These are phyloP conservation scores for Galaxea fascicularis DNA, from an alignment of 92 coral and sea anemone genomes.

Conservation along the genomic window DNA sequence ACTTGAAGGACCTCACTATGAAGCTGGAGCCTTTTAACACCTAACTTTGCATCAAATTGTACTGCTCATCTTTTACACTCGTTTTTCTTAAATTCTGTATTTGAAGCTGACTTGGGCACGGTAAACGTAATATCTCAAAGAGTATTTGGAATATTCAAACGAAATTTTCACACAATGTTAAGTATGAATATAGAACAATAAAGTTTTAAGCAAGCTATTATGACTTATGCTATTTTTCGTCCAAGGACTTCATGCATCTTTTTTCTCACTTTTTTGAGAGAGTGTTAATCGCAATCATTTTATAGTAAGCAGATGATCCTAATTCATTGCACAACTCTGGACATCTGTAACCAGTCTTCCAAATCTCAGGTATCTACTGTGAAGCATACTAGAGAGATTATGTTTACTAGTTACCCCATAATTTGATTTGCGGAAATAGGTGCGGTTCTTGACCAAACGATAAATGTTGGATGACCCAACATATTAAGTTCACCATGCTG, in stretches of 20 bases:
- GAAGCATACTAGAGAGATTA: slow-evolving; percentile 17
- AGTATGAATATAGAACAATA: slow-evolving; percentile 34
- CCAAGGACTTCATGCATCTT: slow-evolving; percentile 1
- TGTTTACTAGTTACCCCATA: slow-evolving; percentile 29
- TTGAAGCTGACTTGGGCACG: slow-evolving; percentile 15
- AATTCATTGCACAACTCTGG: slow-evolving; percentile 49
- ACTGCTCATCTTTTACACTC: slow-evolving; percentile 2
- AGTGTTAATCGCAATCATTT: slow-evolving; percentile 25
- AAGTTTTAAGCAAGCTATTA: not conserved
- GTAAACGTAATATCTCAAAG: slow-evolving; percentile 38
- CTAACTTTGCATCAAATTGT: slow-evolving; percentile 3
- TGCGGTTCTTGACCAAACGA: slow-evolving; percentile 44
- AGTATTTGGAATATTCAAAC: slow-evolving; percentile 26
- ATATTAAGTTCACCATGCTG: too few species aligned
- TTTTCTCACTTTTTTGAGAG: slow-evolving; percentile 30
- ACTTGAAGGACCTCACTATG: not conserved
- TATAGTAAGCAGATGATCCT: slow-evolving; percentile 26
- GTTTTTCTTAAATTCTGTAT: slow-evolving; percentile 29
- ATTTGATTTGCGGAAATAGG: slow-evolving; percentile 45
- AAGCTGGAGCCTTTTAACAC: slow-evolving; percentile 5
- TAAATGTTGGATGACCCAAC: too few species aligned
- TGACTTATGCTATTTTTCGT: slow-evolving; percentile 23
- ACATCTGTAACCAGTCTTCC: slow-evolving; percentile 31
- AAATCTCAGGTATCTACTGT: slow-evolving; percentile 21
- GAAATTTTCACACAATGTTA: slow-evolving; percentile 44